A percentile compares a stretch with the other conserved stretches of the same genome.
These are phyloP conservation scores for Drosophila subquinaria DNA, from an alignment of 2,888 invertebrate species.

Conservation along the genomic window DNA sequence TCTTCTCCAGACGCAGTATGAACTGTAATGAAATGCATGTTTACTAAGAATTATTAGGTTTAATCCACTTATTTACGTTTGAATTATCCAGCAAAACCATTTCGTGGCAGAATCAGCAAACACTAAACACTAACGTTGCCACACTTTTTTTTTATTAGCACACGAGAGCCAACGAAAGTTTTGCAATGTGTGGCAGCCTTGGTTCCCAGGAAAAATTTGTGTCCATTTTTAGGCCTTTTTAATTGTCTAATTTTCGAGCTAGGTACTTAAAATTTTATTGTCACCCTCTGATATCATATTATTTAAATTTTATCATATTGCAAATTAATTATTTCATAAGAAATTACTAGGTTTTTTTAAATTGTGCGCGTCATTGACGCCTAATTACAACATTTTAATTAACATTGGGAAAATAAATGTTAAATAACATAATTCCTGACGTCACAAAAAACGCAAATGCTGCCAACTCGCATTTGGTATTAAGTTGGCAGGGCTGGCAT, in stretches of 20 bases:
- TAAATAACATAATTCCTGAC: conserved; percentile 39
- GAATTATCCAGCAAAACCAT: conserved; percentile 85
- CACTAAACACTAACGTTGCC: too few species aligned
- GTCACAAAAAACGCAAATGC: conserved; percentile 48
- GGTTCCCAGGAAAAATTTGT: too few species aligned
- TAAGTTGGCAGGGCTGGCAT: conserved; percentile 58
- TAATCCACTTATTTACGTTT: conserved; percentile 79
- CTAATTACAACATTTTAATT: conserved; percentile 5
- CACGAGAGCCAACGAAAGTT: too few species aligned
- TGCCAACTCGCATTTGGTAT: conserved; percentile 37
- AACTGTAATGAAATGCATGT: conserved; percentile 71
- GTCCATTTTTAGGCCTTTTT: too few species aligned
- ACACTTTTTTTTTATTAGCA: too few species aligned
- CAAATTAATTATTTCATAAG: too few species aligned
- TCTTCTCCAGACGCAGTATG: conserved; percentile 82
- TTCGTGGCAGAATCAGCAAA: conserved; percentile 64
- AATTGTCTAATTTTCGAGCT: too few species aligned
- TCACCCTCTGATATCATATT: too few species aligned
- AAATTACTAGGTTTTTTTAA: too few species aligned
- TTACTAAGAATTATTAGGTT: conserved; percentile 16
- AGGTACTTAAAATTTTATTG: too few species aligned
- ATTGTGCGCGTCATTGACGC: neutral
- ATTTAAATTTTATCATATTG: too few species aligned
- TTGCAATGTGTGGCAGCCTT: too few species aligned
- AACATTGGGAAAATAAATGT: conserved; percentile 18